Conservation (phyloP, 35 echinoderm and acorn worm genomes). For the Lytechinus variegatus region DNA sequence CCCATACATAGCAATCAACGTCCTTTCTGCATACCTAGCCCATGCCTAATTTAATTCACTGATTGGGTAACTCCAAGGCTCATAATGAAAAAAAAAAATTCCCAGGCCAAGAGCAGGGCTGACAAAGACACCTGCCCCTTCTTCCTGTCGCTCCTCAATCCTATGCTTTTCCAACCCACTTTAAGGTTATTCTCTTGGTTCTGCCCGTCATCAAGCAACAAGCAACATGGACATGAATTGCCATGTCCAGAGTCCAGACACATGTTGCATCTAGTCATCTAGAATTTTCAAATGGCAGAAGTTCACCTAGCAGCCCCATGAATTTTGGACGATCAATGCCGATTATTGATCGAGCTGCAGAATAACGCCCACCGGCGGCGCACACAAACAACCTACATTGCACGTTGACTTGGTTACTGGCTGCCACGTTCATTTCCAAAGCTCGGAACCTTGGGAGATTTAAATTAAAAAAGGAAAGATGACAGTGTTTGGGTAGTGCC, state of each 20-base stretch:
- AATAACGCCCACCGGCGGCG: constrained; percentile 5
- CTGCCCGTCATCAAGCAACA: not conserved
- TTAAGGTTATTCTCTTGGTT: not conserved
- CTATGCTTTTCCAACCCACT: not conserved
- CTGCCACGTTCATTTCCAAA: not conserved
- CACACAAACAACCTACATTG: not conserved
- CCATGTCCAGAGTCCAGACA: not conserved
- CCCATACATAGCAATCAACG: not conserved
- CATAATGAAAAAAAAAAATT: not conserved
- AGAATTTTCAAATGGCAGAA: not conserved
- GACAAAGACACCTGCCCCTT: not conserved
- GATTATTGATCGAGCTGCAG: constrained; percentile 5
- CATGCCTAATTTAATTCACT: not conserved
- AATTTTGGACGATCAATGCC: constrained; percentile 2
- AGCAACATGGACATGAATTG: not conserved
- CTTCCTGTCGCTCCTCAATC: not conserved
- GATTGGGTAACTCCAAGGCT: constrained; percentile 1
- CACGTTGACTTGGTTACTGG: not conserved
- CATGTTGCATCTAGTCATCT: not conserved
- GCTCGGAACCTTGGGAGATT: not conserved
- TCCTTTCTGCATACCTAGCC: not conserved
- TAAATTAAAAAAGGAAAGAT: not conserved
- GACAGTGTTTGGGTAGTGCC: not conserved
- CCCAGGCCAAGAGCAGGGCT: not conserved
- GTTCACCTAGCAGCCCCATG: not conserved